Evolutionary conservation across 2,888 invertebrate species (phyloP).

Genomic region (Nomada lathburiana): DNA sequence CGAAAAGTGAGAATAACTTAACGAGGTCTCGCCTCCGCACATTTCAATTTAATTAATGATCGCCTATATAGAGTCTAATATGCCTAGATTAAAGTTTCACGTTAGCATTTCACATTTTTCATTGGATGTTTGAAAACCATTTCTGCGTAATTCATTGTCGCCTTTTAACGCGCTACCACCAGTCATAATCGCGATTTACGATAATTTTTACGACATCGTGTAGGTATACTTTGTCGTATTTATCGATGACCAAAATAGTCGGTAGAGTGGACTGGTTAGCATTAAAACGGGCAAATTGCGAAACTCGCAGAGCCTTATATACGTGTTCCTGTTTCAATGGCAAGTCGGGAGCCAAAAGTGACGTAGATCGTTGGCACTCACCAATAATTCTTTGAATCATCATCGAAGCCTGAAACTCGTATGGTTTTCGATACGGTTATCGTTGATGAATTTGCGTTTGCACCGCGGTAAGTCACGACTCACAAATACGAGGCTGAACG

Average conservation of each 20-base stretch:
- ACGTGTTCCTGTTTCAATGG: slow-evolving; percentile 48
- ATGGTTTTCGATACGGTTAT: slow-evolving; percentile 12
- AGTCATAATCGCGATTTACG: not conserved
- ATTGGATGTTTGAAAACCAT: no score
- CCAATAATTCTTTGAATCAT: slow-evolving; percentile 39
- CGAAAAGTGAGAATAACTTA: no score
- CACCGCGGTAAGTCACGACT: not conserved
- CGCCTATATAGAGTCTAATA: no score
- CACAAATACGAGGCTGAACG: not conserved
- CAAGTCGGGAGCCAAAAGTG: slow-evolving; percentile 51
- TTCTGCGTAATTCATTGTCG: no score
- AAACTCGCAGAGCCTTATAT: slow-evolving; percentile 26
- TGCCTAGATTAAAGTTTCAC: no score
- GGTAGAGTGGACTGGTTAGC: slow-evolving; percentile 13
- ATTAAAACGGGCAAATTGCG: slow-evolving; percentile 53
- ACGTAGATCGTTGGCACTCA: slow-evolving; percentile 50
- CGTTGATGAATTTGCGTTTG: not conserved
- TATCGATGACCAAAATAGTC: slow-evolving; percentile 45
- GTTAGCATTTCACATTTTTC: no score
- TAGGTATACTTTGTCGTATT: slow-evolving; percentile 11
- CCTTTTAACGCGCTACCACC: no score
- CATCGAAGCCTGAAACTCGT: slow-evolving; percentile 25
- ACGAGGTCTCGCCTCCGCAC: no score
- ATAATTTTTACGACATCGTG: not conserved
- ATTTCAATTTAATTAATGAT: no score